phyloP scores from a whole-genome alignment of 2,888 invertebrate genomes.

The Esperia sulphurella region DNA sequence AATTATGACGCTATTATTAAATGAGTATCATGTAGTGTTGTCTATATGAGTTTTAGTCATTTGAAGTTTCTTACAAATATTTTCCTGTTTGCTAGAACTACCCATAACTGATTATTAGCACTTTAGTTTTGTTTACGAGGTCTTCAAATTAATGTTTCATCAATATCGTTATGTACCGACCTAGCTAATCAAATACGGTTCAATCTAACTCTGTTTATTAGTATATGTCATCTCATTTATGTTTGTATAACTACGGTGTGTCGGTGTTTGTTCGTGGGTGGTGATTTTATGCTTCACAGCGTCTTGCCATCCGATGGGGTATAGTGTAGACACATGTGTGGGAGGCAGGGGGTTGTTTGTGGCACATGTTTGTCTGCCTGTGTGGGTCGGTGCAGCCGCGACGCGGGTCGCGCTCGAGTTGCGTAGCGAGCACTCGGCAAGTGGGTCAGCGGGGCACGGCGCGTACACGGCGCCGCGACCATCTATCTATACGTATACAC shows the following conservation, averaged over 20 bases:
- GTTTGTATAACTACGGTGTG: too few species aligned
- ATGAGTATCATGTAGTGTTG: neutral
- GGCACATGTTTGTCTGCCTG: conserved; percentile 8
- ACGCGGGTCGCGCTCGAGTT: conserved; percentile 69
- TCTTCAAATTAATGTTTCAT: too few species aligned
- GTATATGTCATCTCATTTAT: too few species aligned
- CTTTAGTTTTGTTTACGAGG: too few species aligned
- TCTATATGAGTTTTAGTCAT: too few species aligned
- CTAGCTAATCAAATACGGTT: too few species aligned
- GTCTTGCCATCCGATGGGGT: neutral
- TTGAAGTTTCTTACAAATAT: too few species aligned
- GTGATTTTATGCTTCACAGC: conserved; percentile 1
- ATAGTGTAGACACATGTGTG: neutral
- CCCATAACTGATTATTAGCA: conserved; percentile 1
- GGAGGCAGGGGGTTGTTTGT: conserved; percentile 4
- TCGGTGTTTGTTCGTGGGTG: conserved; percentile 9
- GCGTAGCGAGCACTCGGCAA: conserved; percentile 70
- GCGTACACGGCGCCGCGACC: conserved; percentile 40
- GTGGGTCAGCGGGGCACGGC: conserved; percentile 73
- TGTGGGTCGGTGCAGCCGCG: conserved; percentile 32
- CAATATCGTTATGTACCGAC: too few species aligned
- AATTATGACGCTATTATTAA: neutral
- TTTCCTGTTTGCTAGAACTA: too few species aligned
- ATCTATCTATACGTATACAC: conserved; percentile 29
- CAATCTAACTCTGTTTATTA: too few species aligned